Percentiles rank a stretch among this genome's conserved stretches.
phyloP scores from a whole-genome alignment of 2,113 vertebrate genomes.

The Grammomys surdaster region DNA sequence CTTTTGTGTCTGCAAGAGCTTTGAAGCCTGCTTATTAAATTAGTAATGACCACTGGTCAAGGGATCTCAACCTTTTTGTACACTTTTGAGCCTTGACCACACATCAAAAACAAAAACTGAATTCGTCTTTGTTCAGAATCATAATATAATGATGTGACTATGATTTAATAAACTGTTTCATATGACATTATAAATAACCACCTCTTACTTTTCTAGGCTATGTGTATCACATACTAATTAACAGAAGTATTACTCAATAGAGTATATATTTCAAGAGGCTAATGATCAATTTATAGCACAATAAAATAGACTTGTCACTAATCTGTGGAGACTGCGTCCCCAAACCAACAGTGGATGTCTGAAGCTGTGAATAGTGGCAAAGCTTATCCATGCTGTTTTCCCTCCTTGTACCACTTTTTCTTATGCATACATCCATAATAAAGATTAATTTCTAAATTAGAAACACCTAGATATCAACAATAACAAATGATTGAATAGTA shows the following conservation, averaged over 20 bases:
- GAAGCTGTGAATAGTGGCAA: neutral
- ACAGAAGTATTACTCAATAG: conserved; percentile 74
- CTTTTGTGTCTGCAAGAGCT: conserved; percentile 85
- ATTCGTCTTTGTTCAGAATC: conserved; percentile 77
- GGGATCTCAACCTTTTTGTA: conserved; percentile 79
- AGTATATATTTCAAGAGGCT: conserved; percentile 71
- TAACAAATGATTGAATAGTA: neutral
- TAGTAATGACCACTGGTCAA: conserved; percentile 86
- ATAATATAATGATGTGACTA: conserved; percentile 68
- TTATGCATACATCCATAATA: neutral
- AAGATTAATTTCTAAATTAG: neutral
- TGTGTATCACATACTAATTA: conserved; percentile 71
- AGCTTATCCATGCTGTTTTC: neutral
- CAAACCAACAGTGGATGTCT: neutral
- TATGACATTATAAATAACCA: conserved; percentile 62
- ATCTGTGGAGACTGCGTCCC: neutral
- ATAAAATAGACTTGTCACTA: conserved; percentile 44
- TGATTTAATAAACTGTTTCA: conserved; percentile 63
- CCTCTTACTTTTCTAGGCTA: conserved; percentile 63
- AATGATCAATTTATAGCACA: conserved; percentile 72
- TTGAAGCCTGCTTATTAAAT: conserved; percentile 88
- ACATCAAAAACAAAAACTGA: conserved; percentile 77
- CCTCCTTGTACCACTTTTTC: neutral
- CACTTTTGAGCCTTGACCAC: conserved; percentile 73
- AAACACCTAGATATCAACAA: neutral